Conservation (phyloP, 2,888 invertebrate species). For the Mythimna albipuncta region DNA sequence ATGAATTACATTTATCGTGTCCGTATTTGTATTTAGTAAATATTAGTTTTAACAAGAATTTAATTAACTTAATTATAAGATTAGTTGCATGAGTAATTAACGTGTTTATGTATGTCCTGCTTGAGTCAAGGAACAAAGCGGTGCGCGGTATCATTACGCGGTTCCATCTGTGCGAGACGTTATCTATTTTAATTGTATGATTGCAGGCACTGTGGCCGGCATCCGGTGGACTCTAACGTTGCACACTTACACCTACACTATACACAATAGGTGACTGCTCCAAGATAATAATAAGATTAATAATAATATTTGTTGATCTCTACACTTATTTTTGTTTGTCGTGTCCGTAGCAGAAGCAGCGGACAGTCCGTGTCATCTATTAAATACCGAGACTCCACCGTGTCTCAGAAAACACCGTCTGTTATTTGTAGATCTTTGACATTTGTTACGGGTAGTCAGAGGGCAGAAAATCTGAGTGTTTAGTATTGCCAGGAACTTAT, state of each 20-base stretch:
- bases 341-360: no score
- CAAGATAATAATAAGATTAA: background rate
- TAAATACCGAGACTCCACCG: background rate
- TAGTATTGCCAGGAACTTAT: background rate
- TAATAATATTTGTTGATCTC: background rate
- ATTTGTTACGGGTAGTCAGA: background rate
- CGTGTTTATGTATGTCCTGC: background rate
- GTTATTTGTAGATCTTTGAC: background rate
- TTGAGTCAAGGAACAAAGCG: conserved; percentile 5
- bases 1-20: no score
- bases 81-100: background rate
- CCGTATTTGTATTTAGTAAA: no score
- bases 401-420: background rate
- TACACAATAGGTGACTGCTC: conserved; percentile 4
- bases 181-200: conserved; percentile 30
- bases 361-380: background rate
- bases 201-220: conserved; percentile 7
- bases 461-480: background rate
- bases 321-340: background rate
- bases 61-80: background rate
- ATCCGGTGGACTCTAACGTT: conserved; percentile 20
- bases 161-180: conserved; percentile 8
- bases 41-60: no score
- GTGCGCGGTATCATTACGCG: conserved; percentile 3
- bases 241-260: no score